Evolutionary conservation across 2,888 invertebrate genomes (phyloP).

Genomic region (Idaea biselata): DNA sequence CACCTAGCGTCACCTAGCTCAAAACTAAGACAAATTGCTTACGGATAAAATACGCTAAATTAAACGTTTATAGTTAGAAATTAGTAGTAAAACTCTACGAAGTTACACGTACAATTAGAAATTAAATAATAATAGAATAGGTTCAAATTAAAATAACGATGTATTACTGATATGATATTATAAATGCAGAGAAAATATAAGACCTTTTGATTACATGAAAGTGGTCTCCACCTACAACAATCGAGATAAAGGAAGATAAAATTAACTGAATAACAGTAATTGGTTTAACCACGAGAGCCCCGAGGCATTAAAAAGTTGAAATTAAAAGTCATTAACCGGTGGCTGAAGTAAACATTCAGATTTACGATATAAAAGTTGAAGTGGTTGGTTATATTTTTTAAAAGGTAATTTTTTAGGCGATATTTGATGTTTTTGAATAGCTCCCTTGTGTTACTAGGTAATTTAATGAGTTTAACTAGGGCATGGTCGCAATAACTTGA

Average conservation of each 20-base stretch:
- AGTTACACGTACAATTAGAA: background rate
- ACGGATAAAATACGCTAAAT: too few species aligned
- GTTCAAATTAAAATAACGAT: background rate
- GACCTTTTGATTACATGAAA: background rate
- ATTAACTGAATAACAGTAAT: background rate
- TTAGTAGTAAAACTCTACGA: too few species aligned
- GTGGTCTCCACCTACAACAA: conserved; percentile 1
- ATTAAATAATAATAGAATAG: background rate
- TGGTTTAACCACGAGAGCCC: background rate
- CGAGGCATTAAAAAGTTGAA: background rate
- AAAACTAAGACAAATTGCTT: too few species aligned
- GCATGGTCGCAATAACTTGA: too few species aligned
- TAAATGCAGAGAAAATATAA: background rate
- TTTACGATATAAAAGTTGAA: conserved; percentile 1
- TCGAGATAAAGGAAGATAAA: background rate
- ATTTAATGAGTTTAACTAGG: background rate
- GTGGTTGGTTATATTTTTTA: background rate
- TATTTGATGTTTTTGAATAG: background rate
- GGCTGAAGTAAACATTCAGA: conserved; percentile 1
- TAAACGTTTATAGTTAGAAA: too few species aligned
- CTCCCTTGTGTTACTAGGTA: background rate
- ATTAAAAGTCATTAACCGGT: conserved; percentile 1
- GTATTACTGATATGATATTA: background rate
- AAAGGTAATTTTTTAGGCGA: background rate
- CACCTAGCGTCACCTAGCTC: too few species aligned